Evolutionary conservation across 2,888 invertebrate genomes (phyloP).

Genomic region (Dolichomitus sp.): DNA sequence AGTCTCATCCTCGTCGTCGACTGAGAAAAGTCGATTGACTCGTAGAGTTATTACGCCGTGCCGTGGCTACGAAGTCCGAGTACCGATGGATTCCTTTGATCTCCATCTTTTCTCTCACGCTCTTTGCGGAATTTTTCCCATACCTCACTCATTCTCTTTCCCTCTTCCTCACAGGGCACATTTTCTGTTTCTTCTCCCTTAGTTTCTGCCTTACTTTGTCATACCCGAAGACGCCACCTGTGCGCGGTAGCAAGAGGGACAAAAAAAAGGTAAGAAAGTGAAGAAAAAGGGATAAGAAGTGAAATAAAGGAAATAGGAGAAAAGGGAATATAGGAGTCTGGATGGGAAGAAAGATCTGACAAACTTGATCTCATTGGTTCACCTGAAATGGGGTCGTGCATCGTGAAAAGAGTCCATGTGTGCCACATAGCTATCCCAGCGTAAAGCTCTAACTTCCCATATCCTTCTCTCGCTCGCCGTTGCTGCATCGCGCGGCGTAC

Average conservation of each 20-base stretch:
- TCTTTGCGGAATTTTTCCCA: slow-evolving; percentile 35
- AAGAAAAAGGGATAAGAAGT: slow-evolving; percentile 41
- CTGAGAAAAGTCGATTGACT: slow-evolving; percentile 62
- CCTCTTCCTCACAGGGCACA: slow-evolving; percentile 21
- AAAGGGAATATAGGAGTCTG: slow-evolving; percentile 23
- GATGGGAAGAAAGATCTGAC: slow-evolving; percentile 59
- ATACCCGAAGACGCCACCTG: slow-evolving; percentile 40
- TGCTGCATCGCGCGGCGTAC: slow-evolving; percentile 12
- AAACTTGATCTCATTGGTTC: slow-evolving; percentile 67
- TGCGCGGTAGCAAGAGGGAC: neutral
- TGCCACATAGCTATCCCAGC: slow-evolving; percentile 37
- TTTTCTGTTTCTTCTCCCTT: slow-evolving; percentile 24
- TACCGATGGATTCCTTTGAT: slow-evolving; percentile 61
- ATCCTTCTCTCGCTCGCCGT: slow-evolving; percentile 51
- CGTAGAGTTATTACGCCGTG: slow-evolving; percentile 63
- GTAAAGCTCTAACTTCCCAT: slow-evolving; percentile 58
- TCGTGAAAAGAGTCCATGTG: slow-evolving; percentile 54
- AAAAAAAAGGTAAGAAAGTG: slow-evolving; percentile 31
- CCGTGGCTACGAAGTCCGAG: slow-evolving; percentile 58
- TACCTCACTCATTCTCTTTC: slow-evolving; percentile 34
- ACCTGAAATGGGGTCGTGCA: slow-evolving; percentile 64
- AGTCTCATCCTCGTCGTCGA: slow-evolving; percentile 28
- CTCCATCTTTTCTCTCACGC: slow-evolving; percentile 34
- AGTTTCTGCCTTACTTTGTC: slow-evolving; percentile 36
- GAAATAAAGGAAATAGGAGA: slow-evolving; percentile 17